Evolutionary conservation across 2,797 vertebrate genomes (phyloP).

Genomic region (Parauchenoglanis ngamensis): DNA sequence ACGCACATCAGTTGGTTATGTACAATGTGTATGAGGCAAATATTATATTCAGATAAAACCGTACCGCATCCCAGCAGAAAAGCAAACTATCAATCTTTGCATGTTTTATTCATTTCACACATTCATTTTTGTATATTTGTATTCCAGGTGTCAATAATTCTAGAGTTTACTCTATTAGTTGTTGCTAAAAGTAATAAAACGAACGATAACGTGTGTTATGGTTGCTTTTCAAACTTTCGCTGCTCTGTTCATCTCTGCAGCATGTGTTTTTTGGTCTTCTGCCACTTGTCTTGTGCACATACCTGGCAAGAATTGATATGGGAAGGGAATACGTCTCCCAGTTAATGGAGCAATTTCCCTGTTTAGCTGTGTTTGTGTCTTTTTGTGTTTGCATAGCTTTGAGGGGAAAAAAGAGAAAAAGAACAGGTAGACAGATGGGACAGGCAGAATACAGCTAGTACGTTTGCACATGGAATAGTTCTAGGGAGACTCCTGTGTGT

Average conservation of each 20-base stretch:
- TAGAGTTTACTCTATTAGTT: background rate
- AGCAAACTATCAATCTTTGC: background rate
- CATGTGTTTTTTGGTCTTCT: background rate
- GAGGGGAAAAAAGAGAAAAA: background rate
- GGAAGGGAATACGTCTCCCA: constrained; percentile 1
- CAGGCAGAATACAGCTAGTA: background rate
- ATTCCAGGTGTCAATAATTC: background rate
- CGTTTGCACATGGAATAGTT: constrained; percentile 22
- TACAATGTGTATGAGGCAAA: background rate
- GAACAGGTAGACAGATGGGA: constrained; percentile 8
- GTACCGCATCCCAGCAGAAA: background rate
- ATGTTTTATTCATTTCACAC: background rate
- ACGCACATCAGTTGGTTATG: background rate
- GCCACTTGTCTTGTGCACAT: background rate
- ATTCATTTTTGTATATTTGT: background rate
- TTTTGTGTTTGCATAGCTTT: constrained; percentile 27
- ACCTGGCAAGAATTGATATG: constrained; percentile 33
- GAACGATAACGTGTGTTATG: background rate
- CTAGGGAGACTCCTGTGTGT: background rate
- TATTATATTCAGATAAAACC: background rate
- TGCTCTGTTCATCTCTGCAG: constrained; percentile 28
- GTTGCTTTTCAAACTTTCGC: background rate
- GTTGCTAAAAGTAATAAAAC: constrained; percentile 19
- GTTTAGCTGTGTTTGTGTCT: constrained; percentile 33
- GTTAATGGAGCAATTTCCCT: constrained; percentile 27